phyloP scores from a whole-genome alignment of 2,888 invertebrate species.

The Esperia sulphurella region DNA sequence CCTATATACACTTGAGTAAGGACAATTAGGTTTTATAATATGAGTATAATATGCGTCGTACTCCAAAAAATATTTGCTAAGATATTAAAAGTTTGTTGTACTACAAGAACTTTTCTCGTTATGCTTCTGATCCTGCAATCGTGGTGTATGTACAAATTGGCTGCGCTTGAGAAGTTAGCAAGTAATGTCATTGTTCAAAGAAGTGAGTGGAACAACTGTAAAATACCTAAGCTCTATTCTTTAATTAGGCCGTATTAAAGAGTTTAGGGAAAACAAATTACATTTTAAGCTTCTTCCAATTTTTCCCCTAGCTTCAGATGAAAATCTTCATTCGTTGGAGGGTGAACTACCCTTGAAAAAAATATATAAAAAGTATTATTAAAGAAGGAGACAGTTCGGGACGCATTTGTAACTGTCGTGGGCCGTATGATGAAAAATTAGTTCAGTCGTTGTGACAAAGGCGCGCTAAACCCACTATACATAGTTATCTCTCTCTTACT shows the following conservation, averaged over 20 bases:
- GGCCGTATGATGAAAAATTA: slow-evolving; percentile 81
- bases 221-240: slow-evolving; percentile 20
- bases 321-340: slow-evolving; percentile 71
- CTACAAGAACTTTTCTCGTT: no score
- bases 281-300: slow-evolving; percentile 68
- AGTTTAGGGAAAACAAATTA: slow-evolving; percentile 62
- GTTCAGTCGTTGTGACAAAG: slow-evolving; percentile 77
- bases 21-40: no score
- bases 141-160: no score
- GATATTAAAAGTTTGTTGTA: no score
- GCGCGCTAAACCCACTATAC: slow-evolving; percentile 71
- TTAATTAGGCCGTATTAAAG: slow-evolving; percentile 52
- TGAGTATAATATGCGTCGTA: no score
- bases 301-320: slow-evolving; percentile 59
- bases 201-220: neutral
- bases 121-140: no score
- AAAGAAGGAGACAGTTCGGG: slow-evolving; percentile 80
- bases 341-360: slow-evolving; percentile 75
- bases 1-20: no score
- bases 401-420: slow-evolving; percentile 78
- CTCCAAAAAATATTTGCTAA: no score
- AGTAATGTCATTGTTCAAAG: no score
- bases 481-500: slow-evolving; percentile 56
- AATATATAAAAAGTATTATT: slow-evolving; percentile 77
- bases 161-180: no score